phyloP scores from a whole-genome alignment of 2,888 invertebrate species.

The Julus scanicus region DNA sequence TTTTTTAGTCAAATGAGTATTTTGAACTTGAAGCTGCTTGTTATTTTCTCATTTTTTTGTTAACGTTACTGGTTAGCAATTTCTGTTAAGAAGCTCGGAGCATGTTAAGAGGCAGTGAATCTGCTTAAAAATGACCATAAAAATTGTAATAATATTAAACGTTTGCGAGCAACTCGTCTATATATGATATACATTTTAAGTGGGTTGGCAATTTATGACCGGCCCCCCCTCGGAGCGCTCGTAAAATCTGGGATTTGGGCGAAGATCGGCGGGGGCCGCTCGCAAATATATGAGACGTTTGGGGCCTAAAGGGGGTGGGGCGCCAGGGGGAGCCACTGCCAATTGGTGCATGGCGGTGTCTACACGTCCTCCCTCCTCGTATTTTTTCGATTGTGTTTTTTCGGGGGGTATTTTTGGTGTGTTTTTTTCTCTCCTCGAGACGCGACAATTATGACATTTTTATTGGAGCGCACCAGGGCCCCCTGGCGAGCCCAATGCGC shows the following conservation, averaged over 20 bases:
- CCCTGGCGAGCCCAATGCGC: conserved; percentile 27
- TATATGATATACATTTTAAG: not conserved
- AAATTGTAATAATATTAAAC: conserved; percentile 2
- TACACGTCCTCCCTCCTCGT: not conserved
- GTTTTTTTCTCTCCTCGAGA: not conserved
- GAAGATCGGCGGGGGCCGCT: not conserved
- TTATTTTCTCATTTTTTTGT: not conserved
- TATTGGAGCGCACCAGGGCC: not conserved
- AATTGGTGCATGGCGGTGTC: not conserved
- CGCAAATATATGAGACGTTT: conserved; percentile 19
- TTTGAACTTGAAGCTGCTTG: not conserved
- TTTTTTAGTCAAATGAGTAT: conserved; percentile 9
- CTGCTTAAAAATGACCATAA: conserved; percentile 36
- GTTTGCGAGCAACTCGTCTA: not conserved
- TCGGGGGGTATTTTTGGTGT: too few relatives aligned
- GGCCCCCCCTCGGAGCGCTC: conserved; percentile 12
- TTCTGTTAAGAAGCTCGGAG: not conserved
- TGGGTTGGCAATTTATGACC: conserved; percentile 16
- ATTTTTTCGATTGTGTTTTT: not conserved
- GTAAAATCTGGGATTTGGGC: not conserved
- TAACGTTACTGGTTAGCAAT: not conserved
- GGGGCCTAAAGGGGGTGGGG: conserved; percentile 30
- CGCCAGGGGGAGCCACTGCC: conserved; percentile 25
- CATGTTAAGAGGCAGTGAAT: not conserved
- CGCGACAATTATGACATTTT: conserved; percentile 41